These are phyloP conservation scores for Melipona quadrifasciata DNA, from an alignment of 1,140 invertebrate species.

Conservation along the genomic window DNA sequence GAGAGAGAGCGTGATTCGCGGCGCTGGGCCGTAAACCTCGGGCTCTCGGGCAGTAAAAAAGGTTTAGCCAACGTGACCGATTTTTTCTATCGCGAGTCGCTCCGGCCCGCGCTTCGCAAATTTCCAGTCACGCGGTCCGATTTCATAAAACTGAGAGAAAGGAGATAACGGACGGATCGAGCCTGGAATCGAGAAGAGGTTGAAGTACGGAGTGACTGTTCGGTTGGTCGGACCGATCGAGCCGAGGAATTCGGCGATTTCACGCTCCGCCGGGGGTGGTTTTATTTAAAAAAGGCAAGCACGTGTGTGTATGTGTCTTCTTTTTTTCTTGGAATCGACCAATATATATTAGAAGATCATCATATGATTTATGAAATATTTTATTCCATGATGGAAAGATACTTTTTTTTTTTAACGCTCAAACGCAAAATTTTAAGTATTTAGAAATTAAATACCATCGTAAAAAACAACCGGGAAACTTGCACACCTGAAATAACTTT, in stretches of 20 bases:
- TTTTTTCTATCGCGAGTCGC: neutral
- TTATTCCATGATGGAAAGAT: too few species aligned
- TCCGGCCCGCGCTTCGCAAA: neutral
- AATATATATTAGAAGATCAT: too few species aligned
- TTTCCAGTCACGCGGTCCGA: neutral
- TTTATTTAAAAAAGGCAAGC: slow-evolving; percentile 19
- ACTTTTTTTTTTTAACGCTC: too few species aligned
- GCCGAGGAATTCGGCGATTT: slow-evolving; percentile 27
- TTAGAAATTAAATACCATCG: too few species aligned
- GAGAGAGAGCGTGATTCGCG: too few species aligned
- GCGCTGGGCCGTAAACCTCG: neutral
- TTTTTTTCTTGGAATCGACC: neutral
- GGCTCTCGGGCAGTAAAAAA: neutral
- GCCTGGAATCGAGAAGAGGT: neutral
- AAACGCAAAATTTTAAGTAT: too few species aligned
- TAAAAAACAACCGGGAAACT: too few species aligned
- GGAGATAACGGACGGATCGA: neutral
- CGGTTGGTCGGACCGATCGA: slow-evolving; percentile 6
- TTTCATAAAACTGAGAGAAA: neutral
- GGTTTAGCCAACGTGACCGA: neutral
- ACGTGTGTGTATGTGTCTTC: neutral
- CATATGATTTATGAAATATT: too few species aligned
- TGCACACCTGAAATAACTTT: too few species aligned
- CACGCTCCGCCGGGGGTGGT: slow-evolving; percentile 12
- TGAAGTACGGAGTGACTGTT: slow-evolving; percentile 13